Base-by-base conservation (phyloP, 2,113 vertebrate genomes). In the Columba janthina region DNA sequence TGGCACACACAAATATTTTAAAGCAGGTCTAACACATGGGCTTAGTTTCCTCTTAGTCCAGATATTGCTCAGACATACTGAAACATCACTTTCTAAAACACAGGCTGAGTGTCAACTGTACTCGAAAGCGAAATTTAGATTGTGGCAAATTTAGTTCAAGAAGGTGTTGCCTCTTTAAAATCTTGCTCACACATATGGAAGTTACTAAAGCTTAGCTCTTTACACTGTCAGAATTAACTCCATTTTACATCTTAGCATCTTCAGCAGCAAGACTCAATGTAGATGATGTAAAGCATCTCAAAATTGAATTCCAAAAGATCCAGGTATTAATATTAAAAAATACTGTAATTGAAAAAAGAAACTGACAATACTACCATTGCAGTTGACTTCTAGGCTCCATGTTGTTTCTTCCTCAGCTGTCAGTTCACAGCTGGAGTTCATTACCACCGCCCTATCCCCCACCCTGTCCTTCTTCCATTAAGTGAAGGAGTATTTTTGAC, bases 31-130 rank as follows among this genome's bases (percentile, higher is more conserved):
- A 53, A 66, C 14, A 67, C 14, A 50, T 4, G 34, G 46, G 44
- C 20, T 50, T 2, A 60, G 29, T 29, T 42, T 75, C 11, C 34
- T 75, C 12, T 78, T 74, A n/a, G 25, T 92, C 81, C 11, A 85
- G 31, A 51, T 29, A 32, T 40, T 88, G 15, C 5, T 12, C 50
- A 77, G 56, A 66, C 42, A 56, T 42, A 51, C 10, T 9, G 28
- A 85, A 95, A 81, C 62, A 85, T 17, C 14, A 50, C 53, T 66
- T 94, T 36, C 50, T 66, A 67, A 51, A 70, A 74, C 10, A 53
- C 38, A 58, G 16, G 16, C 17, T 44, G 5, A 15, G 7, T 56
- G 11, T 51, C 19, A 36, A 3, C 31, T 82, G 56, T 34, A 87
- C 42, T 54, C 20, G 21, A 24, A 66, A 74, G 16, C 17, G 34